A percentile compares a stretch with the other conserved stretches of the same genome.
Evolutionary conservation across 2,888 invertebrate genomes (phyloP).

Genomic region (Melieria picta): DNA sequence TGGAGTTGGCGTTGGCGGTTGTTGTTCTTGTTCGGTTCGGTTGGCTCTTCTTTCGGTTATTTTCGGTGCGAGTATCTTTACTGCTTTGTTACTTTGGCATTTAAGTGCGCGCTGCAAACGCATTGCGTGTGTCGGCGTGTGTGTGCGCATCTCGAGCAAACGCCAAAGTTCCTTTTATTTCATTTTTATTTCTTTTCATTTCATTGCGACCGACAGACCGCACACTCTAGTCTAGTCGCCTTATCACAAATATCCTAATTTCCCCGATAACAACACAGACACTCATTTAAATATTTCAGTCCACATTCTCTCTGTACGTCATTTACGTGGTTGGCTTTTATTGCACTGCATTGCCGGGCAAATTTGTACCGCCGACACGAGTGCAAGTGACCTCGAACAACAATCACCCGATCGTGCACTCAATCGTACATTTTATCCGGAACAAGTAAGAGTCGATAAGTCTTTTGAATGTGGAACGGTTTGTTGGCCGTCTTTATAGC

Average conservation of each 20-base stretch:
- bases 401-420: no score
- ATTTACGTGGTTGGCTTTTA: not conserved
- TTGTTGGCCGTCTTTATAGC: no score
- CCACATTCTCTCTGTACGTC: not conserved
- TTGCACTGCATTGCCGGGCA: slow-evolving; percentile 14
- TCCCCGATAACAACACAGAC: not conserved
- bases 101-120: not conserved
- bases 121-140: no score
- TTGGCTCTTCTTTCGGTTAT: not conserved
- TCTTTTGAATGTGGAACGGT: no score
- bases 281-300: slow-evolving; percentile 18
- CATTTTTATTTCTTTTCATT: not conserved
- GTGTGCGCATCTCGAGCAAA: no score
- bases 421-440: no score
- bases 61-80: not conserved
- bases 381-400: not conserved
- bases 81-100: not conserved
- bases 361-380: slow-evolving; percentile 17
- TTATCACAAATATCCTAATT: slow-evolving; percentile 18
- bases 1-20: slow-evolving; percentile 15
- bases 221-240: not conserved
- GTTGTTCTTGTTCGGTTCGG: not conserved
- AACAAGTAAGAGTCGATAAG: no score
- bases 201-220: not conserved
- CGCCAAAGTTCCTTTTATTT: not conserved